A percentile compares a stretch with the other conserved stretches of the same genome.
Conservation (phyloP, 2,113 vertebrate species). For the Blennius ocellaris region DNA sequence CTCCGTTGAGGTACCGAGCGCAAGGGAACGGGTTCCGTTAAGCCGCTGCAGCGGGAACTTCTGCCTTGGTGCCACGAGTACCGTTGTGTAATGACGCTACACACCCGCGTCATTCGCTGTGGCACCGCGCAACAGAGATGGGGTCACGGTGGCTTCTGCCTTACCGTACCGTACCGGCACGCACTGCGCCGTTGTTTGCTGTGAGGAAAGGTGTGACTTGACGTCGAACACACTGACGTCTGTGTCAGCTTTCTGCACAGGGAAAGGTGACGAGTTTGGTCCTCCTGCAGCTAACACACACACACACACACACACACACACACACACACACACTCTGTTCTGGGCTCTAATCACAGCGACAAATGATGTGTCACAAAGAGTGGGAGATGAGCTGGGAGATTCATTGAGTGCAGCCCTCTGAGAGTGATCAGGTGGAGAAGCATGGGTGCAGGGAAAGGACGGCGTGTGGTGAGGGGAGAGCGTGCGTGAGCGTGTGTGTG, state of each 20-base stretch:
- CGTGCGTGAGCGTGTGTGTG: background rate
- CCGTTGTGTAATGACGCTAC: too few relatives aligned
- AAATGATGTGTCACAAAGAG: slow-evolving; percentile 74
- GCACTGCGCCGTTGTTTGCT: too few relatives aligned
- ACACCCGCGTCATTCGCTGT: too few relatives aligned
- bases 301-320: slow-evolving; percentile 44
- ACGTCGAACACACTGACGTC: too few relatives aligned
- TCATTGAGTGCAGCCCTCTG: slow-evolving; percentile 46
- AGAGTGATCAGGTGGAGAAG: slow-evolving; percentile 66
- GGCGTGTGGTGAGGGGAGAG: slow-evolving; percentile 28
- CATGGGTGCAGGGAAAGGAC: slow-evolving; percentile 53
- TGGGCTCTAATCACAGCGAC: slow-evolving; percentile 66
- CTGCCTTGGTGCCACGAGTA: too few relatives aligned
- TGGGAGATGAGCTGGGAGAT: slow-evolving; percentile 61
- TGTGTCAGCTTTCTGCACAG: background rate
- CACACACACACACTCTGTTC: slow-evolving; percentile 28
- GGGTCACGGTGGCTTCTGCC: too few relatives aligned
- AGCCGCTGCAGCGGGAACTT: too few relatives aligned
- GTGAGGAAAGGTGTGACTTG: too few relatives aligned
- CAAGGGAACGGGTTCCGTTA: too few relatives aligned
- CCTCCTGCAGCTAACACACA: slow-evolving; percentile 37
- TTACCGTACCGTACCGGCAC: too few relatives aligned
- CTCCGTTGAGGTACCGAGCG: too few relatives aligned
- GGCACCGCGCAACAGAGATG: too few relatives aligned
- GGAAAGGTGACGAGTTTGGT: slow-evolving; percentile 31